phyloP scores from a whole-genome alignment of 2,888 invertebrate genomes.

The Sicus ferrugineus region DNA sequence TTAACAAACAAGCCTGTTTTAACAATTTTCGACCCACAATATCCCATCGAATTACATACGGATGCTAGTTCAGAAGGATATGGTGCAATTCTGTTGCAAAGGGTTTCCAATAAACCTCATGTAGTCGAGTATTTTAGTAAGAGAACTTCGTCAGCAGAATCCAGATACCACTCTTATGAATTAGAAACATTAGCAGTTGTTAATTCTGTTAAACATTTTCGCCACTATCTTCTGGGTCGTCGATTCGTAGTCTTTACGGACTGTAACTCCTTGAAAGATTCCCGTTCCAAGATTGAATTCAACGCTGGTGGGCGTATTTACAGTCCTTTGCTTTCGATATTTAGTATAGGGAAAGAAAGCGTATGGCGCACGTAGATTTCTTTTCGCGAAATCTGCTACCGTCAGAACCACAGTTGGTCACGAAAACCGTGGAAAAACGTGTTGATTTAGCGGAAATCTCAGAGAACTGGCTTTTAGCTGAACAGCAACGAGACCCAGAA shows the following conservation, averaged over 20 bases:
- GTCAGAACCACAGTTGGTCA: not conserved
- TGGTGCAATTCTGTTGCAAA: too few relatives aligned
- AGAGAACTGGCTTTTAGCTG: slow-evolving; percentile 12
- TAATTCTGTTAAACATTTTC: slow-evolving; percentile 43
- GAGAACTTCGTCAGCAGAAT: too few relatives aligned
- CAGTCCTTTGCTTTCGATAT: slow-evolving; percentile 37
- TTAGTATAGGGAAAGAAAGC: slow-evolving; percentile 33
- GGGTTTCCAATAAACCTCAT: too few relatives aligned
- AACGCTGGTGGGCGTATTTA: too few relatives aligned
- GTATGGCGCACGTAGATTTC: slow-evolving; percentile 35
- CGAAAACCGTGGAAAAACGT: slow-evolving; percentile 9
- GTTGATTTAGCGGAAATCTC: slow-evolving; percentile 26
- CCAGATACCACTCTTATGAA: too few relatives aligned
- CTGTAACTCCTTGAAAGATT: slow-evolving; percentile 37
- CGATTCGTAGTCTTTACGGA: slow-evolving; percentile 38
- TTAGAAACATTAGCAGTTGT: too few relatives aligned
- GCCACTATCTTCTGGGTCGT: slow-evolving; percentile 39
- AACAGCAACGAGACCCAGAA: slow-evolving; percentile 26
- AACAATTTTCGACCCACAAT: slow-evolving; percentile 39
- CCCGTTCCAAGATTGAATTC: too few relatives aligned
- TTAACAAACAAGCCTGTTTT: slow-evolving; percentile 39
- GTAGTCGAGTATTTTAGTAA: too few relatives aligned
- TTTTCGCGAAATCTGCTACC: slow-evolving; percentile 27
- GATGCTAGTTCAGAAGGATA: slow-evolving; percentile 36
- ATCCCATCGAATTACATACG: slow-evolving; percentile 40